Percentiles rank a stretch among this genome's conserved stretches.
These are phyloP conservation scores for Anthonomus grandis DNA, from an alignment of 1,140 invertebrate species.

Conservation along the genomic window DNA sequence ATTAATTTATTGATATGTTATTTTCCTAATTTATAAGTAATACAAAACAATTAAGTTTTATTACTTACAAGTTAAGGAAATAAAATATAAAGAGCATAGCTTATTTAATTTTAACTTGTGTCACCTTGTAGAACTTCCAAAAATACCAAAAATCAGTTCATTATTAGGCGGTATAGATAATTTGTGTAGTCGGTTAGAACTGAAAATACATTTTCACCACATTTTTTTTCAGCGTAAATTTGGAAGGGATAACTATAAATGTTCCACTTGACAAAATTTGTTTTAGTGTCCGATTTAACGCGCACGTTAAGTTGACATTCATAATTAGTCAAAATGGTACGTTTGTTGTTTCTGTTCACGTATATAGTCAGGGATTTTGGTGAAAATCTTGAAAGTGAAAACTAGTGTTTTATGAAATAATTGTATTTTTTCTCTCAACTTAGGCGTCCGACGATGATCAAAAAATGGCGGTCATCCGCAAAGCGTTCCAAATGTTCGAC, in stretches of 20 bases:
- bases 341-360: not conserved
- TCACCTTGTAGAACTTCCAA: not conserved
- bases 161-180: conserved; percentile 18
- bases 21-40: too few species aligned
- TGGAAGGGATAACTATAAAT: conserved; percentile 23
- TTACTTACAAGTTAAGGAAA: not conserved
- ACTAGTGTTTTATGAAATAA: not conserved
- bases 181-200: conserved; percentile 24
- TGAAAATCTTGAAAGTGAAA: not conserved
- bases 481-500: conserved; percentile 94
- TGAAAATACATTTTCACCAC: conserved; percentile 8
- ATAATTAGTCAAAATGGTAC: conserved; percentile 14
- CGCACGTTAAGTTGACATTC: conserved; percentile 15
- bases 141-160: conserved; percentile 20
- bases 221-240: conserved; percentile 4
- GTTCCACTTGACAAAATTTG: conserved; percentile 17
- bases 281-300: conserved; percentile 21
- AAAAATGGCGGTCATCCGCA: conserved; percentile 83
- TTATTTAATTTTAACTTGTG: not conserved
- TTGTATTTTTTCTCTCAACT: not conserved
- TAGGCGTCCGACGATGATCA: conserved; percentile 64
- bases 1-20: too few species aligned
- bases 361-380: not conserved
- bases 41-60: not conserved
- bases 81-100: not conserved